Base-by-base conservation (phyloP, 2,113 vertebrate species). In the Nettapus auritus region DNA sequence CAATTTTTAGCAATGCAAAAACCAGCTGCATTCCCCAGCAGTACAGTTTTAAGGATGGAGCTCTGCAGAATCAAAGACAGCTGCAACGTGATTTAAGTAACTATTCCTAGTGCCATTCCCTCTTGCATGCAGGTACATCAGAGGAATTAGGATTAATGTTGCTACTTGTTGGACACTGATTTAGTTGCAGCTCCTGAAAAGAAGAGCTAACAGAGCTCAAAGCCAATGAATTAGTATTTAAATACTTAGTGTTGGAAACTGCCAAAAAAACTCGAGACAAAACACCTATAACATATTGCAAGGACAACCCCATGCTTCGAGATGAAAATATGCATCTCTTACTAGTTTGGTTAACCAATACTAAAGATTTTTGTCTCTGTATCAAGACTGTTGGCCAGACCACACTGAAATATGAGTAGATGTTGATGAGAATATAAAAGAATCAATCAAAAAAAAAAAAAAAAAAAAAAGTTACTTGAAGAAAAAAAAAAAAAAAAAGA, bases 341-440 rank as follows among this genome's bases (percentile, higher is more conserved):
- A 69, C 20, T 66, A 83, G 36, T 23, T 84, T 82, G 33, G 92
- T 95, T 90, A 93, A 94, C 91, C 42, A 90, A 76, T 55, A 85
- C 64, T 85, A 6, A 83, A 93, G 63, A 82, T 89, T 96, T 95
- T 90, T 96, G 95, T 96, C 74, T 82, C 40, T 6, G 5, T 78
- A 93, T 91, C 70, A 82, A 77, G 77, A 73, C 26, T 71, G 28
- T 56, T 86, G 92, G 86, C 94, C 93, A 97, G 89, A 94, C 93
- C 89, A 93, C 90, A 77, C 3, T 89, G 93, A 93, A 95, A 90
- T 79, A 89, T 31, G 57, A 92, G 46, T 76, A 79, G 57, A 90
- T 52, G 69, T n/a, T 84, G 86, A 91, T 56, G 82, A 59, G 63
- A 93, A 87, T 66, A 81, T 52, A 84, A 91, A 91, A 57, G 66